Conservation (phyloP, 2,888 invertebrate genomes). For the Achlya flavicornis region DNA sequence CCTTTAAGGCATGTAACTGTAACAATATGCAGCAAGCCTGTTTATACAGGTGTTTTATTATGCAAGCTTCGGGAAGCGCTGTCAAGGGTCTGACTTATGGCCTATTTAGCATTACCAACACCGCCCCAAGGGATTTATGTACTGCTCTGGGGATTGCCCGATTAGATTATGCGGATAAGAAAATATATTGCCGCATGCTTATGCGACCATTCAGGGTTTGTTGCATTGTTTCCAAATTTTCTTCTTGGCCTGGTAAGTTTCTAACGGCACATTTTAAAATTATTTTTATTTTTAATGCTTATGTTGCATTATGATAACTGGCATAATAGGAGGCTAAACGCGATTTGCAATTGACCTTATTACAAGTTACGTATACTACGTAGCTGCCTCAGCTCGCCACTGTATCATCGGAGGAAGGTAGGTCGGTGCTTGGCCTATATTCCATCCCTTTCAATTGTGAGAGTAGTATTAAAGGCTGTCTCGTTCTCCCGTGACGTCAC, state of each 20-base stretch:
- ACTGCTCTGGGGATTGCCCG: too few species aligned
- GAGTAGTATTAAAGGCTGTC: conserved; percentile 39
- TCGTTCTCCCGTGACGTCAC: conserved; percentile 75
- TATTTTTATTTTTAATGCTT: neutral
- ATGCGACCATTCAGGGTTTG: neutral
- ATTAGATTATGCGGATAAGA: too few species aligned
- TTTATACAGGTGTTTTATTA: conserved; percentile 4
- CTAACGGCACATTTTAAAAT: neutral
- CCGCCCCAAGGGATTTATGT: neutral
- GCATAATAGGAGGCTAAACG: conserved; percentile 47
- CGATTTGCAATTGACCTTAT: conserved; percentile 56
- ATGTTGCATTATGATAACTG: neutral
- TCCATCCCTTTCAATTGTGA: conserved; percentile 55
- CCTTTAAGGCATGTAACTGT: too few species aligned
- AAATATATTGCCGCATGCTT: too few species aligned
- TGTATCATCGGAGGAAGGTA: conserved; percentile 70
- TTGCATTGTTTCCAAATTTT: neutral
- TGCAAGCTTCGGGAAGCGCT: conserved; percentile 14
- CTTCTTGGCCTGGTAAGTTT: neutral
- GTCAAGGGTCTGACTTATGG: conserved; percentile 18
- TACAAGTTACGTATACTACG: conserved; percentile 53
- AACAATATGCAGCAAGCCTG: too few species aligned
- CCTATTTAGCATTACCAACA: conserved; percentile 16
- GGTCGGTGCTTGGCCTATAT: conserved; percentile 83
- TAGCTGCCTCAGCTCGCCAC: conserved; percentile 60